These are phyloP conservation scores for Schlechtendalia chinensis DNA, from an alignment of 1,140 invertebrate genomes.

Conservation along the genomic window DNA sequence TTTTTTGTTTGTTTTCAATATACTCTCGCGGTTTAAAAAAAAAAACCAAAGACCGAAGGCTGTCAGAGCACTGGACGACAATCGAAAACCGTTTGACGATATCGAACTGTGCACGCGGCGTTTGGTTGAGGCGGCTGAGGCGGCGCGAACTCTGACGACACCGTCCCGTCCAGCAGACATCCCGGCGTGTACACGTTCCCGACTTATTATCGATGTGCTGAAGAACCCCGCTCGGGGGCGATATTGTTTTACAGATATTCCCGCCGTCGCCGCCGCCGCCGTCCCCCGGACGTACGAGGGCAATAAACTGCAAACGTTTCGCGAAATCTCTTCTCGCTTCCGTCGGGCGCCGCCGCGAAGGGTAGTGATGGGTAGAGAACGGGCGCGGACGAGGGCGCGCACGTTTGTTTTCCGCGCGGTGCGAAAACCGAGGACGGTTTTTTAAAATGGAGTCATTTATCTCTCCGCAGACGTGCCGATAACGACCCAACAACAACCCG, in stretches of 20 bases:
- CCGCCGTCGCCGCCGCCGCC: neutral
- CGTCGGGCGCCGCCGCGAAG: neutral
- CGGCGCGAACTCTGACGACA: too few species aligned
- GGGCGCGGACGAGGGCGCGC: neutral
- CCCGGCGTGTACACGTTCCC: too few species aligned
- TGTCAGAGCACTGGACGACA: too few species aligned
- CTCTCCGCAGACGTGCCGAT: constrained; percentile 46
- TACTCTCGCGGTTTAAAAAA: too few species aligned
- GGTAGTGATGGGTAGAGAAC: neutral
- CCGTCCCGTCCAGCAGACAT: too few species aligned
- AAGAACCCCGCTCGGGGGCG: constrained; percentile 39
- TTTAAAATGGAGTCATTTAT: constrained; percentile 49
- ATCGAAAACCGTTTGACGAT: too few species aligned
- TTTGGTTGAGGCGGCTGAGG: too few species aligned
- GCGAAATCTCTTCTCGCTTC: constrained; percentile 19
- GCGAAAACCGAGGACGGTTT: constrained; percentile 45
- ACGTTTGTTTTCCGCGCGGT: constrained; percentile 38
- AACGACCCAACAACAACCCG: constrained; percentile 47
- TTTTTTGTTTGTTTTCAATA: too few species aligned
- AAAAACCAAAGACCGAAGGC: too few species aligned
- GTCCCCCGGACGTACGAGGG: too few species aligned
- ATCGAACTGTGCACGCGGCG: too few species aligned
- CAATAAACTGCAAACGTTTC: constrained; percentile 44
- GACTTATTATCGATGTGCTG: constrained; percentile 41
- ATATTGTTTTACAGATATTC: constrained; percentile 47